Conservation (phyloP, 2,113 vertebrate species). For the Solea solea region DNA sequence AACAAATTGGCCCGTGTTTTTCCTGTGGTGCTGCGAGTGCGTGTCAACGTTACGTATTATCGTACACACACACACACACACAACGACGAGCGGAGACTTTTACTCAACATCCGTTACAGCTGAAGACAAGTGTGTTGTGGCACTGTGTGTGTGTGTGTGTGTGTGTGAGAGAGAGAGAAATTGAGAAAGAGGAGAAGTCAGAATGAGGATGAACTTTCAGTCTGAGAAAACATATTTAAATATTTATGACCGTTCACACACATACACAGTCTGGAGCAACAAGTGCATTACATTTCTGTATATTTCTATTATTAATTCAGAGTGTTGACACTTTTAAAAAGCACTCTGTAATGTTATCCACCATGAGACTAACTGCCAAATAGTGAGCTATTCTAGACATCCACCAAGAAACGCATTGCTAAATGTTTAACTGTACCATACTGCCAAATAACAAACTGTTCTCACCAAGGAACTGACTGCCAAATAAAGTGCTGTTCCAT, state of each 20-base stretch:
- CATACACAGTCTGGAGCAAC: neutral
- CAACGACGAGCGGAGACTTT: constrained; percentile 21
- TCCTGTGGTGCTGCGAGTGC: constrained; percentile 7
- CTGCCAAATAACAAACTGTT: no score
- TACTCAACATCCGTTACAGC: constrained; percentile 73
- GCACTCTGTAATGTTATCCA: no score
- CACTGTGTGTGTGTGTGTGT: constrained; percentile 36
- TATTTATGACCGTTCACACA: neutral
- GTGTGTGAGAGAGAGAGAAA: neutral
- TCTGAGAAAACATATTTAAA: constrained; percentile 20
- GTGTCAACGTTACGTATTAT: constrained; percentile 28
- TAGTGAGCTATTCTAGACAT: no score
- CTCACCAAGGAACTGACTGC: no score
- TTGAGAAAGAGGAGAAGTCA: constrained; percentile 63
- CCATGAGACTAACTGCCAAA: no score
- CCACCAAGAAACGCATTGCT: no score
- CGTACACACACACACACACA: constrained; percentile 13
- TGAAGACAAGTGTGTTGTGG: constrained; percentile 53
- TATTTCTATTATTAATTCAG: no score
- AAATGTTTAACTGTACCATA: no score
- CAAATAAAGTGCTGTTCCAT: no score
- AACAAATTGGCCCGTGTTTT: neutral
- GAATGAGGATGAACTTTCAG: constrained; percentile 27
- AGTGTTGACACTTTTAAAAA: no score
- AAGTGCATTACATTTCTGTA: no score